phyloP scores from a whole-genome alignment of 2,888 invertebrate species.

The Prenolepis imparis region DNA sequence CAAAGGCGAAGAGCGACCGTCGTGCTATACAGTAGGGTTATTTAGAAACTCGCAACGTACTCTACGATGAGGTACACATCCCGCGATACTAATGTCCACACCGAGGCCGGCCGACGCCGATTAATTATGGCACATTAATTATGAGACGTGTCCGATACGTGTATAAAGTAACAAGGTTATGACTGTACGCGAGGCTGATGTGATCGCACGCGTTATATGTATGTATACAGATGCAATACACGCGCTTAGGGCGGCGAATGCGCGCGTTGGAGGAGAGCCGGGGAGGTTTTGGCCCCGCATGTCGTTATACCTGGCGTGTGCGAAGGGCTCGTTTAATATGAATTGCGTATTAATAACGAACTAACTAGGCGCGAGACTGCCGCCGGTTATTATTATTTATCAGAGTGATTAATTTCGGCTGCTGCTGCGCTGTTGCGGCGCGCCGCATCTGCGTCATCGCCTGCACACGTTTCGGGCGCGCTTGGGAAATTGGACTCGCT shows the following conservation, averaged over 20 bases:
- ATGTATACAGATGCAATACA: no score
- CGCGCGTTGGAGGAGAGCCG: slow-evolving; percentile 44
- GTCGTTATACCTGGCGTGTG: slow-evolving; percentile 69
- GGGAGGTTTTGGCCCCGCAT: slow-evolving; percentile 61
- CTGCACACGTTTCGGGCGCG: slow-evolving; percentile 51
- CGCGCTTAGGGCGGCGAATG: slow-evolving; percentile 22
- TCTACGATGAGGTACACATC: slow-evolving; percentile 3
- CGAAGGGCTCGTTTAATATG: slow-evolving; percentile 83
- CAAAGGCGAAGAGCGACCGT: slow-evolving; percentile 19
- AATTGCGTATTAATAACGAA: slow-evolving; percentile 86
- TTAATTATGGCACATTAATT: slow-evolving; percentile 73
- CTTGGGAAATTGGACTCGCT: slow-evolving; percentile 74
- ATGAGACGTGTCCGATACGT: slow-evolving; percentile 65
- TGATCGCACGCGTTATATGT: neutral
- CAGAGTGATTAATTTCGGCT: slow-evolving; percentile 84
- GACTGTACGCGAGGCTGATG: slow-evolving; percentile 17
- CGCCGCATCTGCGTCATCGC: slow-evolving; percentile 78
- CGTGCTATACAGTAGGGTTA: slow-evolving; percentile 6
- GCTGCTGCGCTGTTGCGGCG: slow-evolving; percentile 76
- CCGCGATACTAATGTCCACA: slow-evolving; percentile 43
- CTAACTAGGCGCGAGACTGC: slow-evolving; percentile 80
- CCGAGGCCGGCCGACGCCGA: slow-evolving; percentile 59
- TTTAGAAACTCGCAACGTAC: slow-evolving; percentile 34
- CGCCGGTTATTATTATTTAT: slow-evolving; percentile 85
- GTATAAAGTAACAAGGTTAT: slow-evolving; percentile 58